These are phyloP conservation scores for Eurystomus gularis DNA, from an alignment of 2,113 vertebrate species.

Conservation along the genomic window DNA sequence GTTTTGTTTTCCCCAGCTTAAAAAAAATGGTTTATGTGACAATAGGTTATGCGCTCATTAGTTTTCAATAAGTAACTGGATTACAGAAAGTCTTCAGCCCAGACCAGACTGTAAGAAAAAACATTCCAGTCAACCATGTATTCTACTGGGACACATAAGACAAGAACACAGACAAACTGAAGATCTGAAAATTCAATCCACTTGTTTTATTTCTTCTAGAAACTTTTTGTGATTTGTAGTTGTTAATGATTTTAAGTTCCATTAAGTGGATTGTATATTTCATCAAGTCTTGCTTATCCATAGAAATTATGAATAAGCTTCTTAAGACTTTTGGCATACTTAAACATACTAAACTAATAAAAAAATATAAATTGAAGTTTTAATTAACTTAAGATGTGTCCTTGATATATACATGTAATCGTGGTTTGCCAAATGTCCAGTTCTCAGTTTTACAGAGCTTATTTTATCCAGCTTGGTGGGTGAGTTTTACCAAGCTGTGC, in stretches of 20 bases:
- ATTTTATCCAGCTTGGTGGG: not conserved
- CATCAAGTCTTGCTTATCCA: not conserved
- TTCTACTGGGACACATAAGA: not conserved
- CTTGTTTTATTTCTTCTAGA: not conserved
- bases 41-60: not conserved
- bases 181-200: not conserved
- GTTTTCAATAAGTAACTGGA: not conserved
- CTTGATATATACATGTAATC: not conserved
- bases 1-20: not conserved
- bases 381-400: not conserved
- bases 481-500: not conserved
- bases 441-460: not conserved
- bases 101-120: not conserved
- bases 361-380: not conserved
- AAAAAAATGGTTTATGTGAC: not conserved
- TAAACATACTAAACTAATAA: not conserved
- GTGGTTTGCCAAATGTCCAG: not conserved
- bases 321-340: not conserved
- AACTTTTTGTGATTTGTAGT: not conserved
- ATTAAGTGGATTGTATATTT: not conserved
- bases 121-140: not conserved
- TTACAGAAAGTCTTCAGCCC: not conserved
- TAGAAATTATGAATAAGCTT: not conserved
- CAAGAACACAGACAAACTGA: not conserved
- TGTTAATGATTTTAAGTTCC: not conserved